These are phyloP conservation scores for Drosophila auraria DNA, from an alignment of 1,140 invertebrate genomes.

Conservation along the genomic window DNA sequence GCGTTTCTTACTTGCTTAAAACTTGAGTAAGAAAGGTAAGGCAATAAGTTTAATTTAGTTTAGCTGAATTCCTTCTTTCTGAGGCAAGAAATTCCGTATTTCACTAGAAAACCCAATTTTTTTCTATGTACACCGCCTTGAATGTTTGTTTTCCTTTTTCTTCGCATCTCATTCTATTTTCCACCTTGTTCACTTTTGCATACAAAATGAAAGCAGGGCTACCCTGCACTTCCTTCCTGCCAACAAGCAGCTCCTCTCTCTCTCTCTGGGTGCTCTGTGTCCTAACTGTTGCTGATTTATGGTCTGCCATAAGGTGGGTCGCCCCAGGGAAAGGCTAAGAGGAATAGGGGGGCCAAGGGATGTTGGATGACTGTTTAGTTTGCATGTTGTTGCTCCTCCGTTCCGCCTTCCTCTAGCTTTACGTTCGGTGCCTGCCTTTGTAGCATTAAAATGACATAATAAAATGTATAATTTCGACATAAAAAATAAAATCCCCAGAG, in stretches of 20 bases:
- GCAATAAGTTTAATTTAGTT: too few relatives aligned
- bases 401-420: constrained; percentile 5
- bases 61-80: neutral
- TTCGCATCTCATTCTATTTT: constrained; percentile 43
- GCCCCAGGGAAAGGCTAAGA: constrained; percentile 3
- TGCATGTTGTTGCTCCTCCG: constrained; percentile 34
- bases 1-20: too few relatives aligned
- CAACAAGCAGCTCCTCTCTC: constrained; percentile 14
- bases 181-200: constrained; percentile 62
- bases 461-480: constrained; percentile 79
- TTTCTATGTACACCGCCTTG: constrained; percentile 1
- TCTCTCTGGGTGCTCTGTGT: constrained; percentile 16
- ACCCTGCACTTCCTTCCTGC: constrained; percentile 58
- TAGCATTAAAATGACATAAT: constrained; percentile 72
- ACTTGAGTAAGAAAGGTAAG: too few relatives aligned
- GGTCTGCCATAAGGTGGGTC: constrained; percentile 23
- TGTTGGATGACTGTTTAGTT: constrained; percentile 64
- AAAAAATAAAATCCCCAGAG: constrained; percentile 67
- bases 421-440: constrained; percentile 29
- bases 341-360: neutral
- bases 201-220: constrained; percentile 53
- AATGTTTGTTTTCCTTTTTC: constrained; percentile 15
- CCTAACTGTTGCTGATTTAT: constrained; percentile 77
- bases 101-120: neutral
- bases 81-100: neutral